A percentile compares a stretch with the other conserved stretches of the same genome.
These are phyloP conservation scores for Chloropsis cyanopogon DNA, from an alignment of 2,113 vertebrate species.

Conservation along the genomic window DNA sequence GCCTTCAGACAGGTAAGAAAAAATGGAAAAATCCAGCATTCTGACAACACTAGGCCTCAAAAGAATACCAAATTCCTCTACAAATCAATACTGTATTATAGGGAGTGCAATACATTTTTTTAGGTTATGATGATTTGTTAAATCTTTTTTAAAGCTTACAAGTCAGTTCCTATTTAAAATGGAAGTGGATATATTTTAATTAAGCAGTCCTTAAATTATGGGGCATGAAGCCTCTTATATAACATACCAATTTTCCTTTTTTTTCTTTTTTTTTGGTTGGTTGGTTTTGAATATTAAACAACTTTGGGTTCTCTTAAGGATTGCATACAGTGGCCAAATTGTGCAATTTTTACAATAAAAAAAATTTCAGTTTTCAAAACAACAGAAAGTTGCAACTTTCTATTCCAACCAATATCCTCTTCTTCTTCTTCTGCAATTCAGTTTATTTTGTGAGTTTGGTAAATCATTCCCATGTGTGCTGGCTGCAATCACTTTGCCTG, in stretches of 20 bases:
- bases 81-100: not conserved
- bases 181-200: not conserved
- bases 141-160: not conserved
- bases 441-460: not conserved
- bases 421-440: not conserved
- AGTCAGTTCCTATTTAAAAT: not conserved
- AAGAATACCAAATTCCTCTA: not conserved
- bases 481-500: not conserved
- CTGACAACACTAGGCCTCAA: not conserved
- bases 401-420: not conserved
- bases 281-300: not conserved
- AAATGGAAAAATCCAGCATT: not conserved
- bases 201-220: not conserved
- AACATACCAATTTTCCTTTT: not conserved
- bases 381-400: not conserved
- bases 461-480: not conserved
- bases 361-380: not conserved
- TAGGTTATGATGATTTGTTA: not conserved
- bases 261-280: not conserved
- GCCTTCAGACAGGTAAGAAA: not conserved
- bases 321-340: not conserved
- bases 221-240: not conserved
- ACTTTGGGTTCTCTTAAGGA: not conserved
- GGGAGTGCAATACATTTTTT: not conserved
- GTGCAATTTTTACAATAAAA: not conserved